Evolutionary conservation across 1,140 invertebrate genomes (phyloP).

Genomic region (Telenomus remus): DNA sequence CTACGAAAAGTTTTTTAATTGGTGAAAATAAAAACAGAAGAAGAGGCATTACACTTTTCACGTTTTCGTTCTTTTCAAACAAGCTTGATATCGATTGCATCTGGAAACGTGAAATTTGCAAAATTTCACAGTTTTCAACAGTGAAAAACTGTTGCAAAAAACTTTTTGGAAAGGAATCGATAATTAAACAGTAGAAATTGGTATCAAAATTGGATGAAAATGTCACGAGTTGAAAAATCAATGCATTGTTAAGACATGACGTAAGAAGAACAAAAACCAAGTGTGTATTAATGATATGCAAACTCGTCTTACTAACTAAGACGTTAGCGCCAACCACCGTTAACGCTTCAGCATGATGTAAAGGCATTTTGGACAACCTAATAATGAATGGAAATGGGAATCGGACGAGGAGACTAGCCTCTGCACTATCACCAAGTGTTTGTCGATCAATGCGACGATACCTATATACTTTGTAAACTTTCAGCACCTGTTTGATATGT

Average conservation of each 20-base stretch:
- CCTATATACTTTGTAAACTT: constrained; percentile 33
- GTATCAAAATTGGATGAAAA: not conserved
- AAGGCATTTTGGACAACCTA: constrained; percentile 55
- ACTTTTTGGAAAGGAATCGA: no score
- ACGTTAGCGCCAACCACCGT: constrained; percentile 39
- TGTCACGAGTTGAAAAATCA: constrained; percentile 26
- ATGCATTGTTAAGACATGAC: constrained; percentile 49
- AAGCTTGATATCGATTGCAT: no score
- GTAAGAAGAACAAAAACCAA: constrained; percentile 10
- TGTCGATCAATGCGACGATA: constrained; percentile 29
- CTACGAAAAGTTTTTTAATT: no score
- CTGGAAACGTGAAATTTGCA: no score
- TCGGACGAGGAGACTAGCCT: constrained; percentile 41
- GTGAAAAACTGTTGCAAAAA: no score
- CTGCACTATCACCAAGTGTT: constrained; percentile 43
- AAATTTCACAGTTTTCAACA: no score
- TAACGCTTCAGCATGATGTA: constrained; percentile 55
- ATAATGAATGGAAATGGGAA: constrained; percentile 52
- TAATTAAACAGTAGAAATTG: no score
- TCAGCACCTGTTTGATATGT: constrained; percentile 38
- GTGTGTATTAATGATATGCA: constrained; percentile 40
- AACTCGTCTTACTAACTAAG: constrained; percentile 49
- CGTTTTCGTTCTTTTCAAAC: no score
- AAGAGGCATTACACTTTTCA: no score
- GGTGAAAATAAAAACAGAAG: no score